A percentile compares a stretch with the other conserved stretches of the same genome.
phyloP scores from a whole-genome alignment of 2,797 vertebrate species.

The Hylomyscus alleni region DNA sequence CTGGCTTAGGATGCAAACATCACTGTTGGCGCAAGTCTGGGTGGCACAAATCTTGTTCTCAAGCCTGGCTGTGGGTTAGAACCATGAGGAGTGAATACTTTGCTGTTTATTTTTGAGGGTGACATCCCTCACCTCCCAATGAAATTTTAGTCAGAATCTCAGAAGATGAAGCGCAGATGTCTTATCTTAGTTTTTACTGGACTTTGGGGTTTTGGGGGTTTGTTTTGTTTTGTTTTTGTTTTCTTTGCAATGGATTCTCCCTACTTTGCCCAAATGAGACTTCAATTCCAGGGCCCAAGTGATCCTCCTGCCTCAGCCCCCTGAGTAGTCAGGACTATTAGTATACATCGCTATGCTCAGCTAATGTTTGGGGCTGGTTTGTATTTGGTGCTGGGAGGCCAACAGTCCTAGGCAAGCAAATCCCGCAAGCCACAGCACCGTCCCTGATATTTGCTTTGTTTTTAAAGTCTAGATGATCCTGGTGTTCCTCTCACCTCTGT shows the following conservation, averaged over 20 bases:
- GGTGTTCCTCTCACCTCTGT: background rate
- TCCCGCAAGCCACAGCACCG: background rate
- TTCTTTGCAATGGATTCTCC: background rate
- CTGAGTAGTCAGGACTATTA: background rate
- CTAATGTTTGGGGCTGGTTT: background rate
- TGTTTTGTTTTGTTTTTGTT: background rate
- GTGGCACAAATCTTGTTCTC: background rate
- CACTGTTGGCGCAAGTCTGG: background rate
- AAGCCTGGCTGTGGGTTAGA: background rate
- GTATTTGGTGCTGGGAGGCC: background rate
- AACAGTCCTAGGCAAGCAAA: no score
- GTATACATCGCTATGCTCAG: rapidly evolving
- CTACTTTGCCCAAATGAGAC: background rate
- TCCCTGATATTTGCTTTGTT: no score
- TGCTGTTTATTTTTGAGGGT: background rate
- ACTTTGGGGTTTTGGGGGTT: background rate
- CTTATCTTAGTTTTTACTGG: rapidly evolving
- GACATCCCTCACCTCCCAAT: background rate
- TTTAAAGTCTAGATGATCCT: background rate
- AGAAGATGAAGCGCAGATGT: background rate
- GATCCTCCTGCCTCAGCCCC: background rate
- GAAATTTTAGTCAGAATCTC: background rate
- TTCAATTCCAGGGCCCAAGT: background rate
- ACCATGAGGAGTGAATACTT: background rate
- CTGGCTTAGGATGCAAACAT: background rate